Conservation (phyloP, 2,797 vertebrate genomes). For the Pachyuromys duprasi region DNA sequence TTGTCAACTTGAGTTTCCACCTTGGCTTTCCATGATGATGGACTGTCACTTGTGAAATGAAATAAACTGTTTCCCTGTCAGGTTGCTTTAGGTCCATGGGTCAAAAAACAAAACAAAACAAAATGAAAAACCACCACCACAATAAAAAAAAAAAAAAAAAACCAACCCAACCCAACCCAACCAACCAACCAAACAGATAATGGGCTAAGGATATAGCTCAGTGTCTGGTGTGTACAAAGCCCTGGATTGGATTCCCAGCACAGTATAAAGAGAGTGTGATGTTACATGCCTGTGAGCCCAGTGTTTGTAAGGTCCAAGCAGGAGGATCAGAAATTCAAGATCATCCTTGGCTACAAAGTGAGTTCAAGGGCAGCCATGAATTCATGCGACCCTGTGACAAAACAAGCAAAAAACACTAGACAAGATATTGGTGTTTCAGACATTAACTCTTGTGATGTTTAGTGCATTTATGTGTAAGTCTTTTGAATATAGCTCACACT, state of each 20-base stretch:
- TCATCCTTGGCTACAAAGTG: no score
- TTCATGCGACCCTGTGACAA: background rate
- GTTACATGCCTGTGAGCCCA: no score
- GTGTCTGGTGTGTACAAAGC: background rate
- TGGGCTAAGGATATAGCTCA: background rate
- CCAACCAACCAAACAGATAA: background rate
- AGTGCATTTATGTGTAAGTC: background rate
- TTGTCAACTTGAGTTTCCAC: background rate
- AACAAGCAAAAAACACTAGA: background rate
- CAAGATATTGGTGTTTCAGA: conserved; percentile 28
- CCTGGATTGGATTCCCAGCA: background rate
- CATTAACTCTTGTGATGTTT: background rate
- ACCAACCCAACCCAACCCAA: no score
- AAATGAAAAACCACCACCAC: no score
- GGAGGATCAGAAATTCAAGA: background rate
- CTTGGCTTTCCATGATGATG: background rate
- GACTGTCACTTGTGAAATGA: background rate
- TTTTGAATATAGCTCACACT: background rate
- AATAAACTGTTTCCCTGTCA: background rate
- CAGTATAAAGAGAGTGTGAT: background rate
- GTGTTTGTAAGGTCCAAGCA: background rate
- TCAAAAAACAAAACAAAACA: no score
- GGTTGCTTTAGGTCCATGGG: background rate
- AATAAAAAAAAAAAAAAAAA: no score
- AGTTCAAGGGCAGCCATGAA: background rate